Percentiles rank a stretch among this genome's conserved stretches.
Conservation (phyloP, 2,797 vertebrate genomes). For the Ceyx erithaca region DNA sequence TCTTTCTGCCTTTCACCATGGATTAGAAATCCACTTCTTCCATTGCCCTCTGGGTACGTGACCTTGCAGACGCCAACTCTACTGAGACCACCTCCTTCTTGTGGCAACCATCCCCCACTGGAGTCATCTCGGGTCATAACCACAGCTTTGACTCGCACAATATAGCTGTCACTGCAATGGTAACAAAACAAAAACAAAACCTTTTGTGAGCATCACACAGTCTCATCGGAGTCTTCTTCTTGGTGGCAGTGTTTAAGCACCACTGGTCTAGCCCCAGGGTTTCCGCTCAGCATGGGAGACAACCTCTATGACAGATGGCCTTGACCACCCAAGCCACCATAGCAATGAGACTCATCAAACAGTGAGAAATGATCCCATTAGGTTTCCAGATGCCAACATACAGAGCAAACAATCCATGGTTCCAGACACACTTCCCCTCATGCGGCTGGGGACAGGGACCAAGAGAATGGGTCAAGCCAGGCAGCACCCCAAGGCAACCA, state of each 20-base stretch:
- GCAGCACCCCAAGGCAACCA: background rate
- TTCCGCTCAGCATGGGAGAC: background rate
- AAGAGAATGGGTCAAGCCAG: fast-evolving
- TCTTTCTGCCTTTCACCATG: conserved; percentile 96
- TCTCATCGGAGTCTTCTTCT: background rate
- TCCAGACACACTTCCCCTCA: background rate
- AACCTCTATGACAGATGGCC: fast-evolving
- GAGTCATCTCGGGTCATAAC: conserved; percentile 99
- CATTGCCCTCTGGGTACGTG: conserved; percentile 87
- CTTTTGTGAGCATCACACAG: conserved; percentile 31
- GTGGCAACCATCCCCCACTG: conserved; percentile 97
- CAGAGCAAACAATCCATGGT: background rate
- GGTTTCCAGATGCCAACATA: background rate
- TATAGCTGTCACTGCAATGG: conserved; percentile 96
- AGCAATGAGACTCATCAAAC: background rate
- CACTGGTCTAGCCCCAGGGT: background rate
- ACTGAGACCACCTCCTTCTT: conserved; percentile 96
- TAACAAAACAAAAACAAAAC: conserved; percentile 60
- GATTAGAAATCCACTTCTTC: conserved; percentile 94
- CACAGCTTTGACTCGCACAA: conserved; percentile 99
- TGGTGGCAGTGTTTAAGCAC: background rate
- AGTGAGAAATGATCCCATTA: background rate
- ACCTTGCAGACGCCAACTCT: conserved; percentile 96
- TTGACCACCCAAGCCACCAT: background rate
- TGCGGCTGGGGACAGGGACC: background rate